These are phyloP conservation scores for Phaenicophaeus curvirostris DNA, from an alignment of 2,797 vertebrate genomes.

Conservation along the genomic window DNA sequence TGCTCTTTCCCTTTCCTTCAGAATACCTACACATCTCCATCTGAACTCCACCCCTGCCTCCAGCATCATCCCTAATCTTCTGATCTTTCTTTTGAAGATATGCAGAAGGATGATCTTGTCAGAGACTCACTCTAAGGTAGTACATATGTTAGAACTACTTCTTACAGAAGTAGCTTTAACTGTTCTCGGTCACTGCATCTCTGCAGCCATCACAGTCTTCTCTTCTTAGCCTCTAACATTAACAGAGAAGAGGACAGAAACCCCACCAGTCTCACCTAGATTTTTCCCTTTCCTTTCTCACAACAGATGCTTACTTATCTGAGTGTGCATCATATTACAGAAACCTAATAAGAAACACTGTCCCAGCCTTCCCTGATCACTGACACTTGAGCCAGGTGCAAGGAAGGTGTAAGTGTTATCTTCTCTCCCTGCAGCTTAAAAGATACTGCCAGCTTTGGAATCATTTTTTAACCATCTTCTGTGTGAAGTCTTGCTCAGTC, in stretches of 20 bases:
- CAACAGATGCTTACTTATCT: constrained; percentile 31
- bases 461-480: not conserved
- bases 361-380: constrained; percentile 27
- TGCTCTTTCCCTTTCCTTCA: not conserved
- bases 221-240: not conserved
- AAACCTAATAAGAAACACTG: constrained; percentile 62
- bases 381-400: constrained; percentile 21
- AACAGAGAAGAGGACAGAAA: not conserved
- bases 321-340: constrained; percentile 44
- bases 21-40: not conserved
- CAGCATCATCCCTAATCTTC: not conserved
- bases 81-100: not conserved
- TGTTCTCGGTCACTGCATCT: not conserved
- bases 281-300: not conserved
- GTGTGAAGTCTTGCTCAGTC: not conserved
- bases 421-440: not conserved
- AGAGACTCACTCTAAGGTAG: not conserved
- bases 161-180: not conserved
- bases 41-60: not conserved
- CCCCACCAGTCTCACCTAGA: not conserved
- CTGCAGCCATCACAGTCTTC: not conserved
- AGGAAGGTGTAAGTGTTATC: constrained; percentile 49
- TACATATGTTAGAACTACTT: not conserved
- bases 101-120: not conserved
- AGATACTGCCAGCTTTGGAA: constrained; percentile 41